These are phyloP conservation scores for Shinisaurus crocodilurus DNA, from an alignment of 2,113 vertebrate species.

Conservation along the genomic window DNA sequence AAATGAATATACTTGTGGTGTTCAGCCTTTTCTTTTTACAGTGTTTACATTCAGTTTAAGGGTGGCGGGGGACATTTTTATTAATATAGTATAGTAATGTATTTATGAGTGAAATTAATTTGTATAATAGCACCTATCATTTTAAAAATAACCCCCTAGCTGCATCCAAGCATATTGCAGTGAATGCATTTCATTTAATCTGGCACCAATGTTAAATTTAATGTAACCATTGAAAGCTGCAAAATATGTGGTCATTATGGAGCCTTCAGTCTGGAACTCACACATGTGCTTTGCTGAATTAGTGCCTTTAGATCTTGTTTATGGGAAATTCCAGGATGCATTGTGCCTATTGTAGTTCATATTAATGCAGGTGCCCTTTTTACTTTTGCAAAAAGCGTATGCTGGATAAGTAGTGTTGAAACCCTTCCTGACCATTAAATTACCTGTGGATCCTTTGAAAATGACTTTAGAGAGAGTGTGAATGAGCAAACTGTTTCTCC, in stretches of 20 bases:
- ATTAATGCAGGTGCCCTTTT: conserved; percentile 45
- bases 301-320: conserved; percentile 6
- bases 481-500: neutral
- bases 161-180: neutral
- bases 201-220: neutral
- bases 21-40: neutral
- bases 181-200: neutral
- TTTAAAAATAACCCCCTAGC: neutral
- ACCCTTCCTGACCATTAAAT: conserved; percentile 31
- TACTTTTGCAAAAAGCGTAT: conserved; percentile 29
- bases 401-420: conserved; percentile 4
- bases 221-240: neutral
- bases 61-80: too few species aligned
- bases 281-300: neutral
- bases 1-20: neutral
- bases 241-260: rapidly evolving
- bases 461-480: conserved; percentile 21
- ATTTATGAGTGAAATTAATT: neutral
- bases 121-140: neutral
- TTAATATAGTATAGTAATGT: neutral
- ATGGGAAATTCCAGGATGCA: conserved; percentile 24
- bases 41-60: neutral
- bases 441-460: conserved; percentile 28
- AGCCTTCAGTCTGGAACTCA: neutral
- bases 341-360: neutral